These are phyloP conservation scores for Chromoteleia sp. DNA, from an alignment of 2,888 invertebrate species.

Conservation along the genomic window DNA sequence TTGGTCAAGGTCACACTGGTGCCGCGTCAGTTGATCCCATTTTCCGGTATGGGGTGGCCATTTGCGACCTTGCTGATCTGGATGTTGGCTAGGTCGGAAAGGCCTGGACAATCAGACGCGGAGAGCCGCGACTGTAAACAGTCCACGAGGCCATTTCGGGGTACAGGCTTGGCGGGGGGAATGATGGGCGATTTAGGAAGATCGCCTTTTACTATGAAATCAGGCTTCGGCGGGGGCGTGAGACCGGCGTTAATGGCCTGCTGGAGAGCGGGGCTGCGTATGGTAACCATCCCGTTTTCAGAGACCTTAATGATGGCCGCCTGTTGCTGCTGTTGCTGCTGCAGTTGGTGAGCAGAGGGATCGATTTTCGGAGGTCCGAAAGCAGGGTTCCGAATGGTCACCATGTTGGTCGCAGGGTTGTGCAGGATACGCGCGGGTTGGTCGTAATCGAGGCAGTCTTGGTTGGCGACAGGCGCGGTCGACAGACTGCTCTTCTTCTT, in stretches of 20 bases:
- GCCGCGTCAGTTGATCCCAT: constrained; percentile 82
- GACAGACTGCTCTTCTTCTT: constrained; percentile 77
- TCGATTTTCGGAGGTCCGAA: constrained; percentile 87
- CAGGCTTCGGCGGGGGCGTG: constrained; percentile 82
- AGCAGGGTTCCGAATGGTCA: constrained; percentile 92
- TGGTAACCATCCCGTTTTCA: constrained; percentile 93
- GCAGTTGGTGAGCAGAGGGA: constrained; percentile 56
- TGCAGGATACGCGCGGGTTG: constrained; percentile 84
- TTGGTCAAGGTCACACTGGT: constrained; percentile 83
- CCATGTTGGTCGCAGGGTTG: constrained; percentile 87
- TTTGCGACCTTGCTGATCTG: constrained; percentile 83
- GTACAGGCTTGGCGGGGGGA: constrained; percentile 59
- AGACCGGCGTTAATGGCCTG: constrained; percentile 83
- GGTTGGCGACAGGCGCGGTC: constrained; percentile 42
- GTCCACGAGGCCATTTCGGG: constrained; percentile 76
- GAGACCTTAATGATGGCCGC: constrained; percentile 89
- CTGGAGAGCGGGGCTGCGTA: constrained; percentile 90
- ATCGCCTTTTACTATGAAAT: constrained; percentile 83
- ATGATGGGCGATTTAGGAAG: constrained; percentile 52
- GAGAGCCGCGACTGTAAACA: constrained; percentile 69
- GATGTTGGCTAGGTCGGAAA: constrained; percentile 81
- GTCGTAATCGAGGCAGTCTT: constrained; percentile 67
- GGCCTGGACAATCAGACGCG: constrained; percentile 76
- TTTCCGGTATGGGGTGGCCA: constrained; percentile 82
- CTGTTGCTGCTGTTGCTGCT: constrained; percentile 46